Base-by-base conservation (phyloP, 2,113 vertebrate genomes). In the Gnathonemus longibarbis region DNA sequence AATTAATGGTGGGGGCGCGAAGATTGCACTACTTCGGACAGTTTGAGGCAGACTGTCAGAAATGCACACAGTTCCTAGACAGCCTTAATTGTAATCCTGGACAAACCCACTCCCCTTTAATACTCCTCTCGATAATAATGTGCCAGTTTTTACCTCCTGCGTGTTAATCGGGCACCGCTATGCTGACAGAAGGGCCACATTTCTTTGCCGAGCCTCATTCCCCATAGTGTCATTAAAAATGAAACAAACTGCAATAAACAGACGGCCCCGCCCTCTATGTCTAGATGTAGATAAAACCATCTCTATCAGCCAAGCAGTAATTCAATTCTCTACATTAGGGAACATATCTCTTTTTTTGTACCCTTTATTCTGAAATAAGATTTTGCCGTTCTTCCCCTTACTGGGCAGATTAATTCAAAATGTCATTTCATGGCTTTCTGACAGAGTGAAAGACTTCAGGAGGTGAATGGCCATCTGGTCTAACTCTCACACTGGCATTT, bases 171-270 rank as follows among this genome's bases (percentile, higher is more conserved):
- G 13, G 56, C 87, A 24, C 53, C 35, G 39, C 31, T 58, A 31
- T 46, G 53, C 53, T 88, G 53, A 88, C 87, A 88, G 87, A 88
- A 88, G 87, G 87, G 39, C 53, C 35, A 50, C 87, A 62, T 66
- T 35, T 58, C 52, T 50, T 45, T 58, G 35, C 39, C 52, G 53
- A 88, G 53, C 87, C 21, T n/a, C 56, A 21, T 58, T 88, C 31
- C 87, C 50, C 27, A 58, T 35, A 66, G 52, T 24, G 56, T 27
- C 24, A 88, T 88, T 88, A 88, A 62, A 88, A 39, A 88, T 88
- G 87, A 88, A 88, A 62, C 52, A 88, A 88, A 35, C n/a, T 17
- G 50, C 45, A 56, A 53, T 31, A 56, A 53, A 46, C 52, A 42
- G 87, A n/a, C 87, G 9, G 39, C 87, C 80, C 89, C 77, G 80